Percentiles rank a stretch among this genome's conserved stretches.
phyloP scores from a whole-genome alignment of 2,113 vertebrate species.

The Dendropsophus ebraccatus region DNA sequence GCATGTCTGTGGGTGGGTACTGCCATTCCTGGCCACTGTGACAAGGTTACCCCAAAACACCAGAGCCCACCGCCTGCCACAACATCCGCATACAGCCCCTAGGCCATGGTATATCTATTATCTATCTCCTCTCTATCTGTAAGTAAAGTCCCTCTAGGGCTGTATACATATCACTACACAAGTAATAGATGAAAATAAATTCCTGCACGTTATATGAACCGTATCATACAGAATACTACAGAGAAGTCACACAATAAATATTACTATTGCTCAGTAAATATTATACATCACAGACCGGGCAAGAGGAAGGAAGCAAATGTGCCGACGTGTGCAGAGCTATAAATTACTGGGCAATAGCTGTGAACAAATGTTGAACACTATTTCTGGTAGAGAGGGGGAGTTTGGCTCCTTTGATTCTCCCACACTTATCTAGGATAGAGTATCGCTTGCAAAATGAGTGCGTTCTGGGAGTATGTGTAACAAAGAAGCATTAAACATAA shows the following conservation, averaged over 20 bases:
- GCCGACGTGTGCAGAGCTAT: neutral
- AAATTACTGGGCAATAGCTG: constrained; percentile 19
- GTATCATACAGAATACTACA: neutral
- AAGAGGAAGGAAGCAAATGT: neutral
- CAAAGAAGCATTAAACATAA: neutral
- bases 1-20: too few species aligned
- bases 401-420: neutral
- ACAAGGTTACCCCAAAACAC: too few species aligned
- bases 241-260: neutral
- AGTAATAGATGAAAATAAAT: neutral
- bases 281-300: neutral
- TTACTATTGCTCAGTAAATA: too few species aligned
- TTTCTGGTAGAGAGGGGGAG: neutral
- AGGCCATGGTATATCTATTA: too few species aligned
- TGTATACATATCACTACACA: neutral
- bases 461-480: too few species aligned
- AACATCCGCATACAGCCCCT: too few species aligned
- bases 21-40: too few species aligned
- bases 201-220: neutral
- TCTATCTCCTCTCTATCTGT: too few species aligned
- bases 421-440: constrained; percentile 3
- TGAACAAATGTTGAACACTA: neutral
- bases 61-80: too few species aligned
- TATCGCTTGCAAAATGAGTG: neutral
- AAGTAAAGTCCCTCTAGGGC: too few species aligned